Conservation (phyloP, 2,888 invertebrate species). For the Diplolepis rosae region DNA sequence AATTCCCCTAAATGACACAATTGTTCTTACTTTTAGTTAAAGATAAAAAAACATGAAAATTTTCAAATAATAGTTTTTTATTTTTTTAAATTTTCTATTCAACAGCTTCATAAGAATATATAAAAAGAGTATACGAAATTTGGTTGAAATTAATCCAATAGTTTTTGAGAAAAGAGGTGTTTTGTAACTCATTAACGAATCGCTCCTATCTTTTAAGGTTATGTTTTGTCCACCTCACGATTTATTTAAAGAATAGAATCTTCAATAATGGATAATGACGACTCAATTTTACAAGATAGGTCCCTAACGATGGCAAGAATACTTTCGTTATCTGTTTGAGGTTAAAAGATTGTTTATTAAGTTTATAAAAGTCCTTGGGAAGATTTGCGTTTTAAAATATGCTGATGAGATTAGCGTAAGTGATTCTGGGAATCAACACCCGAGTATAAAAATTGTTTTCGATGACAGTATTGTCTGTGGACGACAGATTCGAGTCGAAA, state of each 20-base stretch:
- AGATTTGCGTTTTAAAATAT: conserved; percentile 7
- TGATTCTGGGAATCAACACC: background rate
- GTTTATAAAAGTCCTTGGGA: background rate
- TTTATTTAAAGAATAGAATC: background rate
- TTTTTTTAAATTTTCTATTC: no score
- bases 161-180: no score
- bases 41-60: no score
- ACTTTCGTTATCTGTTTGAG: background rate
- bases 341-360: background rate
- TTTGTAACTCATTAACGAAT: no score
- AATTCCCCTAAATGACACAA: background rate
- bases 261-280: background rate
- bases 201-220: no score
- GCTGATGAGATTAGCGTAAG: background rate
- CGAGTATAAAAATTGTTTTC: conserved; percentile 11
- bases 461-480: conserved; percentile 22
- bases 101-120: no score
- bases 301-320: background rate
- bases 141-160: no score
- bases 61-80: no score
- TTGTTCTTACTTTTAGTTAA: no score
- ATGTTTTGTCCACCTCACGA: background rate
- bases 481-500: conserved; percentile 39
- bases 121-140: no score
- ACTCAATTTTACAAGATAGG: background rate